Evolutionary conservation across 2,888 invertebrate genomes (phyloP), one percentile per base, ranked within the genome.

Genomic region (Parasteatoda lunata): DNA sequence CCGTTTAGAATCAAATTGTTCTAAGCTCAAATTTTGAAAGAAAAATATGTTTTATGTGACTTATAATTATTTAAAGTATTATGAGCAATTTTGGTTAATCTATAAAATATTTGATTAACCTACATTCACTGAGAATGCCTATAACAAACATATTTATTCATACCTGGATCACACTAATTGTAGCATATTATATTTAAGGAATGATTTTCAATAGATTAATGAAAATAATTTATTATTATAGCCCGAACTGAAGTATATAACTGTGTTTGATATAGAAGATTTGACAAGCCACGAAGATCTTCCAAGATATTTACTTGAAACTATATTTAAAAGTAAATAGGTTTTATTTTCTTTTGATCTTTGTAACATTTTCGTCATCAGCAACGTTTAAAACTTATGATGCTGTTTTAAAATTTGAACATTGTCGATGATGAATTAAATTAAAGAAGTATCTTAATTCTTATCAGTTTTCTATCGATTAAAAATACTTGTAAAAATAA

Each of bases 251-350:
- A 90, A 90, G 7, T 91, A 91, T 80, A 88, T 92, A 68, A 91
- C 91, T 13, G 89, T 92, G 11, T 88, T 92, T 6, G 91, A 91
- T 88, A 91, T 91, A 30, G 90, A 90, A 79, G 90, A 90, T 49
- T 89, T 91, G 85, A 90, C 90, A 51, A 90, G 91, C 11, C 90
- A 91, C 30, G 90, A 90, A 64, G 91, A 92, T 65, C 88, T 92
- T 66, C 91, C 91, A 88, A 91, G 91, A 77, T 91, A 91, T 89
- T 90, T 92, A 13, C 90, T 92, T 4, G 89, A 89, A 51, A 91
- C 92, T 54, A 88, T 92, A 13, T 91, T 92, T 76, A 91, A 91
- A 90, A 91, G 92, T 92, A 90, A 88, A 72, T 77, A 51, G 6
- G 4, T 15, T 49, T 72, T 80, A 9, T n/a, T 8, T 59, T 30